A percentile compares a stretch with the other conserved stretches of the same genome.
phyloP scores from a whole-genome alignment of 1,140 invertebrate species.

The Sminthurides bifidus region DNA sequence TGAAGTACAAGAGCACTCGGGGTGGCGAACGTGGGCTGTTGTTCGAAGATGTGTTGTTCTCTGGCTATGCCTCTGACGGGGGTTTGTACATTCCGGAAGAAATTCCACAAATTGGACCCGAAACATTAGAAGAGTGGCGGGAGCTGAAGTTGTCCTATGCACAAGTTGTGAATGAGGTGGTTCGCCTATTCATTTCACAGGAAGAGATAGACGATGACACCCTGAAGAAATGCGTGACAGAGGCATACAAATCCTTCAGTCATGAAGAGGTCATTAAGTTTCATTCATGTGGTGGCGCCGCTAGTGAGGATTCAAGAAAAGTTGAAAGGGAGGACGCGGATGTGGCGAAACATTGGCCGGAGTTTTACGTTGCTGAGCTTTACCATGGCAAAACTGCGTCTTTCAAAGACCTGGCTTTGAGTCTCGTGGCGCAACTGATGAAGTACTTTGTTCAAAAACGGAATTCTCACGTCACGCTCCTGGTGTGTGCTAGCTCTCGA shows the following conservation, averaged over 20 bases:
- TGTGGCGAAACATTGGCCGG: slow-evolving; percentile 2
- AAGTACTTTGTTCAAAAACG: slow-evolving; percentile 38
- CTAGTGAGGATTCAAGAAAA: neutral
- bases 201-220: slow-evolving; percentile 37
- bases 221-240: slow-evolving; percentile 4
- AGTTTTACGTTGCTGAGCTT: slow-evolving; percentile 37
- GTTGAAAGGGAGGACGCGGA: neutral
- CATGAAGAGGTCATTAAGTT: slow-evolving; percentile 1
- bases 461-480: slow-evolving; percentile 34
- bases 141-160: slow-evolving; percentile 34
- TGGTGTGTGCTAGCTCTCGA: slow-evolving; percentile 25
- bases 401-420: slow-evolving; percentile 43
- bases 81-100: slow-evolving; percentile 39
- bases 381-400: slow-evolving; percentile 41
- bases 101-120: slow-evolving; percentile 35
- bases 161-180: slow-evolving; percentile 37
- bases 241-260: slow-evolving; percentile 14
- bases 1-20: slow-evolving; percentile 40
- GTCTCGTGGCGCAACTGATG: slow-evolving; percentile 38
- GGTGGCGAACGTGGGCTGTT: slow-evolving; percentile 31
- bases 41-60: slow-evolving; percentile 38
- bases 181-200: slow-evolving; percentile 36
- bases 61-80: slow-evolving; percentile 40
- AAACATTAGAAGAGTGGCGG: slow-evolving; percentile 36
- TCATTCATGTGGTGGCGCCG: neutral